A percentile compares a stretch with the other conserved stretches of the same genome.
Conservation (phyloP, 2,797 vertebrate species). For the Enteromius treurensis region DNA sequence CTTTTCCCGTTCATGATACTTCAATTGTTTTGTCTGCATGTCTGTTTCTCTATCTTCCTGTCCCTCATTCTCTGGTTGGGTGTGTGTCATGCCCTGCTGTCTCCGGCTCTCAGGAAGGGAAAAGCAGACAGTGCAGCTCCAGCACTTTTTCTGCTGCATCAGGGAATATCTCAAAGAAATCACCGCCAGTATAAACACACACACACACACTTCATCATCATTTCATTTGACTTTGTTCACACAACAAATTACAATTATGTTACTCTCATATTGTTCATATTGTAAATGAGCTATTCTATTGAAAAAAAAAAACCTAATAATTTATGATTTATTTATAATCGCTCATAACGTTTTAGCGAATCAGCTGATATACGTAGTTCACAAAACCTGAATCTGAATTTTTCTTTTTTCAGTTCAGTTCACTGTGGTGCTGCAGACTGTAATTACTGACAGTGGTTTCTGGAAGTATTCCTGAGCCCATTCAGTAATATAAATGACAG, state of each 20-base stretch:
- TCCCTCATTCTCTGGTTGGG: neutral
- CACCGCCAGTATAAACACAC: neutral
- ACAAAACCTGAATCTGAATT: too few relatives aligned
- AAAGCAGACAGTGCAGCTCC: conserved; percentile 29
- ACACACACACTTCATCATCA: neutral
- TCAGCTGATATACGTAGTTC: too few relatives aligned
- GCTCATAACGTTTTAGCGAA: too few relatives aligned
- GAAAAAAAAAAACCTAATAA: too few relatives aligned
- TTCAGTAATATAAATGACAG: too few relatives aligned
- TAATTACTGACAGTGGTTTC: neutral
- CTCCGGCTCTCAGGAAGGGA: conserved; percentile 2
- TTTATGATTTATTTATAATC: too few relatives aligned
- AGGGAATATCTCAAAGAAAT: conserved; percentile 7
- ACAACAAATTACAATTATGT: neutral
- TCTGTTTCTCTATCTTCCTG: conserved; percentile 11
- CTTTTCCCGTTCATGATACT: neutral
- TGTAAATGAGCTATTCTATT: too few relatives aligned
- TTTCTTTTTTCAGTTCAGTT: too few relatives aligned
- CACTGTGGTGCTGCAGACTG: neutral
- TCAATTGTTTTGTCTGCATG: neutral
- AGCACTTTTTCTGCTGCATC: conserved; percentile 40
- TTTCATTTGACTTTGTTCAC: neutral
- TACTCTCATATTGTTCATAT: neutral
- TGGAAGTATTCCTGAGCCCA: neutral
- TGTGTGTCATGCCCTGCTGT: conserved; percentile 31